Evolutionary conservation across 2,113 vertebrate species (phyloP), one percentile per base, ranked within the genome.

Genomic region (Burhinus oedicnemus): DNA sequence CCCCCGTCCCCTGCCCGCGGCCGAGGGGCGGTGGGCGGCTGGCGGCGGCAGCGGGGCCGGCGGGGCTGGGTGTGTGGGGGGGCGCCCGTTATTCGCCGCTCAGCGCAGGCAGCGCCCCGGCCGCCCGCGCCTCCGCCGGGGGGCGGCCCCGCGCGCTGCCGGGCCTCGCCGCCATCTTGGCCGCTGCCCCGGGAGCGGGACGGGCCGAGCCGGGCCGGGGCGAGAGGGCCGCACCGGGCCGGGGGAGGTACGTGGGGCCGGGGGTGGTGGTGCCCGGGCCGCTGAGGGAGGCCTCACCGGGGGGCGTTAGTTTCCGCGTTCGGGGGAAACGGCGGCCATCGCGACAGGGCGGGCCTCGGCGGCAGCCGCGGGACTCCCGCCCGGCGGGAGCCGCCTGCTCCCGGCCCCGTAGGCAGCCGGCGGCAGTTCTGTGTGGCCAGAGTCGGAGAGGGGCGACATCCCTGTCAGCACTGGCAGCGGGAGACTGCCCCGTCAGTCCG

Each of bases 161-260:
- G 89, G 95, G 80, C 89, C 83, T 86, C 45, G 76, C 72, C 83
- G 95, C 90, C 94, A 96, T 95, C 82, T 95, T 95, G 90, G 93
- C 93, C 68, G 92, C 82, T 92, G 78, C 72, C 61, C 92, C 87
- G 74, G 79, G 90, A 92, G 83, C 83, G 93, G 91, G 84, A 36
- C 79, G 58, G 52, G 83, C 74, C 47, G 84, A 4, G 30, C 54
- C 34, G 87, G 82, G 58, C 60, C 47, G 74, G 76, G 42, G 78
- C 29, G 29, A 64, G 62, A 25, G 80, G 34, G 82, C 44, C 30
- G 51, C 40, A 42, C 15, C 26, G 80, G 54, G 79, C 80, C 89
- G 95, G 87, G 89, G 90, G 87, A 93, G 95, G 95, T 96, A 93
- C 15, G 93, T 95, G 65, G 32, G n/a, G 75, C 23, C 18, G 55